Percentiles rank a stretch among this genome's conserved stretches.
These are phyloP conservation scores for Odontamblyopus lacepedii DNA, from an alignment of 2,797 vertebrate species.

Conservation along the genomic window DNA sequence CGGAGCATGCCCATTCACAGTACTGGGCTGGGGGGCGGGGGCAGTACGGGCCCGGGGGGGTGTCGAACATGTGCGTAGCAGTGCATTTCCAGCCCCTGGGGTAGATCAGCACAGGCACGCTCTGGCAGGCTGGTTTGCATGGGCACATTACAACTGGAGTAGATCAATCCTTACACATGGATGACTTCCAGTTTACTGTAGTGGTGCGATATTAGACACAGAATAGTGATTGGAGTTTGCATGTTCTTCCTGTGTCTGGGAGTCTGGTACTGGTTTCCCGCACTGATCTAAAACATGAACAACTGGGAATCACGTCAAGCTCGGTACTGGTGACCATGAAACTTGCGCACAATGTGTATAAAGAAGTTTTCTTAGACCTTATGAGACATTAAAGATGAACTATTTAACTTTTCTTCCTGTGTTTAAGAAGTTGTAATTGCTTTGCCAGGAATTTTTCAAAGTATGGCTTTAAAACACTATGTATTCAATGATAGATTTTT, in stretches of 20 bases:
- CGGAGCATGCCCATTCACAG: slow-evolving; percentile 9
- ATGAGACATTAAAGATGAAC: too few species aligned
- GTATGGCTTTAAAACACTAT: too few species aligned
- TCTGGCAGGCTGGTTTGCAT: slow-evolving; percentile 37
- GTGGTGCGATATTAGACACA: neutral
- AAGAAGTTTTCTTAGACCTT: too few species aligned
- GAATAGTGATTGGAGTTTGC: neutral
- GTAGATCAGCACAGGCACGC: slow-evolving; percentile 40
- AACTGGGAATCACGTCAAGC: too few species aligned
- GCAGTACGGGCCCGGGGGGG: neutral
- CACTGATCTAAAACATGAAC: too few species aligned
- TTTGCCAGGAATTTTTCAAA: too few species aligned
- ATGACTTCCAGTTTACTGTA: neutral
- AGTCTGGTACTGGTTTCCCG: neutral
- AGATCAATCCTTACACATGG: neutral
- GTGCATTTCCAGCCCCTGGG: slow-evolving; percentile 29
- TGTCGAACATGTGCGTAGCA: slow-evolving; percentile 29
- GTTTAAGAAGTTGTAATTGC: too few species aligned
- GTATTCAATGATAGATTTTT: too few species aligned
- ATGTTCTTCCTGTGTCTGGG: neutral
- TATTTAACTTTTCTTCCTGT: too few species aligned
- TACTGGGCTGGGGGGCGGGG: neutral
- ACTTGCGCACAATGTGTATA: too few species aligned
- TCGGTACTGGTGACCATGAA: too few species aligned
- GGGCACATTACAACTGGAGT: neutral